phyloP scores from a whole-genome alignment of 1,140 invertebrate species.

The Contarinia nasturtii region DNA sequence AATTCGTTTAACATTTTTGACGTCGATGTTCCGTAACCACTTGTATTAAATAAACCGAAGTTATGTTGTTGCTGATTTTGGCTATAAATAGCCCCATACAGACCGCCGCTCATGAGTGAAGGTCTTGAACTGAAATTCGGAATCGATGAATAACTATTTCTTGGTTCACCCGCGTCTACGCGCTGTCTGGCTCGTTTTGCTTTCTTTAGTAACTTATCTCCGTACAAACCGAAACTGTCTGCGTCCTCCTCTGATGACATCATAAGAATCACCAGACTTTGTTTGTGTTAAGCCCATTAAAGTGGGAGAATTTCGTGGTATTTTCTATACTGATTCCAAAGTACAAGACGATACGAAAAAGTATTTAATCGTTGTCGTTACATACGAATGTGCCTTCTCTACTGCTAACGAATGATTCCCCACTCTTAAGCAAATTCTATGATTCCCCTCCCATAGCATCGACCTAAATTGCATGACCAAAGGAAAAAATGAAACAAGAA shows the following conservation, averaged over 20 bases:
- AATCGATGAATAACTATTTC: constrained; percentile 78
- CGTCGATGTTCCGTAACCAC: constrained; percentile 55
- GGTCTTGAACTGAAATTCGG: constrained; percentile 69
- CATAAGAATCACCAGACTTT: constrained; percentile 51
- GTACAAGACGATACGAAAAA: constrained; percentile 1
- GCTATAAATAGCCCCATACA: constrained; percentile 65
- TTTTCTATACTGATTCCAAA: neutral
- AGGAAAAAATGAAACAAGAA: neutral
- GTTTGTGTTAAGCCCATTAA: constrained; percentile 34
- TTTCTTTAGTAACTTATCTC: constrained; percentile 77
- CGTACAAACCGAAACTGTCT: constrained; percentile 74
- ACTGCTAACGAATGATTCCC: constrained; percentile 1
- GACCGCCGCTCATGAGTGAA: constrained; percentile 59
- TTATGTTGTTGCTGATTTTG: constrained; percentile 32
- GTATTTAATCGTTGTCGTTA: neutral
- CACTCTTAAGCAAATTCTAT: constrained; percentile 1
- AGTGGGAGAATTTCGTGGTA: constrained; percentile 15
- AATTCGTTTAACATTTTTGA: constrained; percentile 71
- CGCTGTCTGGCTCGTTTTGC: constrained; percentile 77
- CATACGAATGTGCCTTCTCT: neutral
- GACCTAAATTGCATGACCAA: neutral
- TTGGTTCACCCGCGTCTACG: constrained; percentile 82
- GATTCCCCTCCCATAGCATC: constrained; percentile 1
- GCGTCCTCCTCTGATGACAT: constrained; percentile 90
- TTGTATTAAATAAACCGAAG: constrained; percentile 53